These are phyloP conservation scores for Heliconius hortense DNA, from an alignment of 2,888 invertebrate species.

Conservation along the genomic window DNA sequence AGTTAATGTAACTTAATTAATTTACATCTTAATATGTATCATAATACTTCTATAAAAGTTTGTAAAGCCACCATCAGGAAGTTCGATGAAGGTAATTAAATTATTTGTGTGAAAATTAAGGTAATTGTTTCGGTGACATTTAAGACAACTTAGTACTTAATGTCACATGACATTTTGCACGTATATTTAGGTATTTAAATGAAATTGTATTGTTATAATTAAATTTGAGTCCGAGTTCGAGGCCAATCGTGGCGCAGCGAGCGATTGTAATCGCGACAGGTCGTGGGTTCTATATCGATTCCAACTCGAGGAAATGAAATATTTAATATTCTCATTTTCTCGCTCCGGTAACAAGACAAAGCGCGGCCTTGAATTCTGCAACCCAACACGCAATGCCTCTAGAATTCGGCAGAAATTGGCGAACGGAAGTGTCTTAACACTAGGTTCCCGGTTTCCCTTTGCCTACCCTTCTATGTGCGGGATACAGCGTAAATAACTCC, in stretches of 20 bases:
- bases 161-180: not conserved
- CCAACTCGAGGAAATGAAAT: not conserved
- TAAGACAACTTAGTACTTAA: not conserved
- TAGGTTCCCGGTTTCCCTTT: no score
- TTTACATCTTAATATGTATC: not conserved
- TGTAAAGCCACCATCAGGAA: not conserved
- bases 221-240: not conserved
- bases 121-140: not conserved
- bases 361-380: not conserved
- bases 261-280: not conserved
- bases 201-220: not conserved
- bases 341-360: not conserved
- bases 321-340: not conserved
- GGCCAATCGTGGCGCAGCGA: not conserved
- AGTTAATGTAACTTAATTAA: not conserved
- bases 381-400: not conserved
- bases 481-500: no score
- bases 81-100: slow-evolving; percentile 7
- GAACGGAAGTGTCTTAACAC: no score
- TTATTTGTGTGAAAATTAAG: slow-evolving; percentile 4
- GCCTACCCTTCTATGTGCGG: no score
- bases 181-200: not conserved
- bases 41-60: slow-evolving; percentile 5
- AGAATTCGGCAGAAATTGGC: no score
- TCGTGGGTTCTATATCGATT: not conserved